These are phyloP conservation scores for Corydoras maculifer DNA, from an alignment of 2,113 vertebrate species.

Conservation along the genomic window DNA sequence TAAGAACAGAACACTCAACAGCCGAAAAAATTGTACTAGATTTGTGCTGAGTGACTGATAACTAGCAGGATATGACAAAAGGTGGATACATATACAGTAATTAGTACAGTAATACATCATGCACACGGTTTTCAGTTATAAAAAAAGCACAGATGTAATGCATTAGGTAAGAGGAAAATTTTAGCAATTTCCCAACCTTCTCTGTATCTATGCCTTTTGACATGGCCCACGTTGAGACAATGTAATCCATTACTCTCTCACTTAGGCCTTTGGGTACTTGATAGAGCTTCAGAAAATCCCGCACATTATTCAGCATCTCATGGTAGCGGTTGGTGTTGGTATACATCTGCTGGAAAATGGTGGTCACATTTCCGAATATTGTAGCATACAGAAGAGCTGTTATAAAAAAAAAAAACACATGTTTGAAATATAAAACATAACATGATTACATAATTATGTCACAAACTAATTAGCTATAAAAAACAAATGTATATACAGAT, in stretches of 20 bases:
- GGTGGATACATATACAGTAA: too few relatives aligned
- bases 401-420: conserved; percentile 40
- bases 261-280: conserved; percentile 98
- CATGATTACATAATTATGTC: background rate
- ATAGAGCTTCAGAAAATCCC: conserved; percentile 95
- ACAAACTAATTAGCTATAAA: too few relatives aligned
- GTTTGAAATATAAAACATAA: background rate
- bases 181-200: conserved; percentile 70
- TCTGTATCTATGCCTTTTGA: conserved; percentile 98
- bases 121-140: too few relatives aligned
- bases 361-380: conserved; percentile 98
- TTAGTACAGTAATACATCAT: too few relatives aligned
- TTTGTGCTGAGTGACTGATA: too few relatives aligned
- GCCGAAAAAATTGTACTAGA: too few relatives aligned
- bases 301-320: conserved; percentile 97
- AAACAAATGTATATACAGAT: too few relatives aligned
- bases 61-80: too few relatives aligned
- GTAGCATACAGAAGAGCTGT: conserved; percentile 94
- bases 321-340: conserved; percentile 98
- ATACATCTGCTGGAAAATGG: conserved; percentile 99
- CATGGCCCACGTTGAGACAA: conserved; percentile 98
- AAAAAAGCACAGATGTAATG: too few relatives aligned
- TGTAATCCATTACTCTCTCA: conserved; percentile 98
- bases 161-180: too few relatives aligned
- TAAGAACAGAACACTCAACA: too few relatives aligned